Evolutionary conservation across 2,888 invertebrate genomes (phyloP).

Genomic region (Yponomeuta cagnagella): DNA sequence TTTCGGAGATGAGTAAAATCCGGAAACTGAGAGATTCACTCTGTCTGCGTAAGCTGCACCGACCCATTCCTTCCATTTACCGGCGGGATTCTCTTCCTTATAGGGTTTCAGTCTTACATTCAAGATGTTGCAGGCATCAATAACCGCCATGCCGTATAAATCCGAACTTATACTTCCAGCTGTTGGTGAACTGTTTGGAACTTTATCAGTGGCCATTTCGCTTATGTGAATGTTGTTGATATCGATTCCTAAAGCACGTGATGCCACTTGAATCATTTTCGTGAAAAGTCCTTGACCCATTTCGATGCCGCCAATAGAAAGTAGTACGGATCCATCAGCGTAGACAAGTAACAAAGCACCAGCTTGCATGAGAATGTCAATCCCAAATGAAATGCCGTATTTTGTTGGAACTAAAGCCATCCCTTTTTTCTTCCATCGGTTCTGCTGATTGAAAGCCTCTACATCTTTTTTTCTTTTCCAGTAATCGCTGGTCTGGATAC

Average conservation of each 20-base stretch:
- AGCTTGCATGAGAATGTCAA: conserved; percentile 81
- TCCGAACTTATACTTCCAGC: conserved; percentile 88
- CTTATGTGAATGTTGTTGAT: conserved; percentile 80
- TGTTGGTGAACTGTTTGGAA: conserved; percentile 87
- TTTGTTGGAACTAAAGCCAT: conserved; percentile 83
- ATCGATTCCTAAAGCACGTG: conserved; percentile 78
- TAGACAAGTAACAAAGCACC: conserved; percentile 87
- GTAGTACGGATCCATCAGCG: conserved; percentile 85
- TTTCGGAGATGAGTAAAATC: conserved; percentile 82
- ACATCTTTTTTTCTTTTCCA: conserved; percentile 74
- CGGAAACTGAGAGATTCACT: conserved; percentile 82
- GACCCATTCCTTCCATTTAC: conserved; percentile 88
- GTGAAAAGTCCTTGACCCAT: conserved; percentile 95
- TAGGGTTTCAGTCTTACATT: conserved; percentile 80
- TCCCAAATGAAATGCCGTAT: conserved; percentile 84
- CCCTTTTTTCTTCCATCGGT: conserved; percentile 87
- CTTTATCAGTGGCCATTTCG: conserved; percentile 87
- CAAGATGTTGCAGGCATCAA: conserved; percentile 82
- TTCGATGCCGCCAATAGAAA: conserved; percentile 89
- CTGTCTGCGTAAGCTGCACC: conserved; percentile 80
- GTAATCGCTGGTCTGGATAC: conserved; percentile 79
- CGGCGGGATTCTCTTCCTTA: conserved; percentile 79
- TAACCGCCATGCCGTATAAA: conserved; percentile 87
- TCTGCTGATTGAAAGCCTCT: conserved; percentile 81
- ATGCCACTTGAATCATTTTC: conserved; percentile 91